Base-by-base conservation (phyloP, 2,888 invertebrate species). In the Agrilus mali region DNA sequence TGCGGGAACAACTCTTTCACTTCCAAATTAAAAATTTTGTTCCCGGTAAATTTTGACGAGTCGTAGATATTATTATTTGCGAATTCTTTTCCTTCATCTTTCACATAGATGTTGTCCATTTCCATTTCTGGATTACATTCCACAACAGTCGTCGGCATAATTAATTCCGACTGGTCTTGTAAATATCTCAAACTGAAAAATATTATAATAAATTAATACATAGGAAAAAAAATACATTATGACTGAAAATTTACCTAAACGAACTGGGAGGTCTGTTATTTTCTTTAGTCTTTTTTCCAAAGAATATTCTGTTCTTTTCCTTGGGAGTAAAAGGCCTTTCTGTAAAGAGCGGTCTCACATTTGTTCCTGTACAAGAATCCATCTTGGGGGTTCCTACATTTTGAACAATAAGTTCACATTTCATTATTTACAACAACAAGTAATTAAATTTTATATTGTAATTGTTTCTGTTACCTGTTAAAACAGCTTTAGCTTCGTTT, bases 291-390 rank as follows among this genome's bases (percentile, higher is more conserved):
- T 70, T 69, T 51, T 72, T 71, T 20, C 83, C 82, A 66, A 86
- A 89, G 7, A 89, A 71, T 13, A 82, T 78, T 31, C 89, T 73
- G 51, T 85, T 81, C 34, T 84, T 80, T 50, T 87, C 87, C 34
- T 83, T 74, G 7, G 89, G 89, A 10, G 90, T 90, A 62, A 82
- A 87, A 7, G 89, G 89, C n/a, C 90, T 73, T 44, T 83, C 80
- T 38, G 89, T 89, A 58, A 80, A 79, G 47, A 90, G 71, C 36
- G 82, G 74, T 31, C 79, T 66, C 13, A 68, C 61, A 10, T 27
- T 27, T 27, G 2, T 22, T 22, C 22, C 22, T 7, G 22, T 10
- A 10, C 27, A 27, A 8, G 27, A 27, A 27, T 27, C 27, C 27
- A 27, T 27, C 2, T 27, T 27, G 5, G 27, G 1, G 10, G 10